Base-by-base conservation (phyloP, 2,888 invertebrate genomes). In the Epirrita christyi region DNA sequence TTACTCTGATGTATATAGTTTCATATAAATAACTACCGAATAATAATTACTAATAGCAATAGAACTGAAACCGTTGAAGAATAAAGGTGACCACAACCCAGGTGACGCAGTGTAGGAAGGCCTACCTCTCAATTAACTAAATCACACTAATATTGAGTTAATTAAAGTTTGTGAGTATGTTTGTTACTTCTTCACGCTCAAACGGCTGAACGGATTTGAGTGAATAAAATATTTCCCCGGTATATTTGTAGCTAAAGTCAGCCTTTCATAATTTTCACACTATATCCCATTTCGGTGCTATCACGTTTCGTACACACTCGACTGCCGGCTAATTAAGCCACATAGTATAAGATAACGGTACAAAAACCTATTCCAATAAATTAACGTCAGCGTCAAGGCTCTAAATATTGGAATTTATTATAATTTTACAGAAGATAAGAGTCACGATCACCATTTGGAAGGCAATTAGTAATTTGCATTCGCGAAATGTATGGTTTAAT, bases 401-500 rank as follows among this genome's bases (percentile, higher is more conserved):
- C 36, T 54, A 54, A 47, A 47, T 54, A 42, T 42, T 11, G 36
- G n/a, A 42, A 9, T 27, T 47, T 54, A 57, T 47, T 43, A 43
- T 38, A 32, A 47, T 52, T n/a, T n/a, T 40, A 14, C 32, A 0
- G 13, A 9, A 43, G 38, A 51, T 54, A 54, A 40, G 36, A n/a
- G 36, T 6, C 36, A 37, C 50, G 40, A 28, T 28, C 11, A 40
- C 14, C 46, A 27, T 41, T 50, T 45, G 11, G 28, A 46, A 45
- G 53, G 29, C 14, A 46, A 34, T 46, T 40, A 11, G 21, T 38
- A 32, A 52, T 53, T 46, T 46, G 34, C 41, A 41, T 52, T 37
- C 10, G 32, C 2, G 11, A 27, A 38, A 38, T 32, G 32, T 32
- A 1, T 7, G 32, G 1, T 32, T 32, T 32, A 32, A 32, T 32